phyloP scores from a whole-genome alignment of 2,113 vertebrate species.

The Mastomys coucha region DNA sequence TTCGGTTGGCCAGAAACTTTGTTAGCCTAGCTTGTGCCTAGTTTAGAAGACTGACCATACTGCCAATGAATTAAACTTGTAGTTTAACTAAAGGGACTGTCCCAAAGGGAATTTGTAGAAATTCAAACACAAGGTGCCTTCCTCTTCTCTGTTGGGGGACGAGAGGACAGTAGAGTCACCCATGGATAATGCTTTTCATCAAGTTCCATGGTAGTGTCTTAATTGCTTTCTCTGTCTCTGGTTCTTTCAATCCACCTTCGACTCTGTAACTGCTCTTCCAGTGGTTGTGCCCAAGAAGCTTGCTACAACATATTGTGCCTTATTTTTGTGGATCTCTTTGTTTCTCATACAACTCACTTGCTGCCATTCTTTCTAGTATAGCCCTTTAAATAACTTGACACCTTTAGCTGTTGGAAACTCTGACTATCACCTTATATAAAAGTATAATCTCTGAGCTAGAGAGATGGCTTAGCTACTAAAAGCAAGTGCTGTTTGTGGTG shows the following conservation, averaged over 20 bases:
- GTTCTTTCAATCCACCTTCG: background rate
- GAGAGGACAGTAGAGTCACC: background rate
- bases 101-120: background rate
- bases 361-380: background rate
- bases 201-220: background rate
- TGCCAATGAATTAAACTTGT: background rate
- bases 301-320: background rate
- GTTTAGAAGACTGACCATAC: background rate
- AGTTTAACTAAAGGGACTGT: background rate
- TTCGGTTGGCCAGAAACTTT: background rate
- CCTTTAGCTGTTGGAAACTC: background rate
- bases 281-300: background rate
- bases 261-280: background rate
- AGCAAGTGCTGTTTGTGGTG: background rate
- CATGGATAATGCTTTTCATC: background rate
- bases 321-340: background rate
- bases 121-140: background rate
- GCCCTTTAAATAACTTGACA: background rate
- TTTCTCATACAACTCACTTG: slow-evolving; percentile 1
- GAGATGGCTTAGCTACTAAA: background rate
- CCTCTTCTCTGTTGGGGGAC: background rate
- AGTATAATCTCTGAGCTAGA: too few species aligned
- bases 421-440: background rate
- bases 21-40: background rate
- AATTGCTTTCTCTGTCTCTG: background rate